Conservation (phyloP, 2,888 invertebrate genomes). For the Chymomyza procnemis region DNA sequence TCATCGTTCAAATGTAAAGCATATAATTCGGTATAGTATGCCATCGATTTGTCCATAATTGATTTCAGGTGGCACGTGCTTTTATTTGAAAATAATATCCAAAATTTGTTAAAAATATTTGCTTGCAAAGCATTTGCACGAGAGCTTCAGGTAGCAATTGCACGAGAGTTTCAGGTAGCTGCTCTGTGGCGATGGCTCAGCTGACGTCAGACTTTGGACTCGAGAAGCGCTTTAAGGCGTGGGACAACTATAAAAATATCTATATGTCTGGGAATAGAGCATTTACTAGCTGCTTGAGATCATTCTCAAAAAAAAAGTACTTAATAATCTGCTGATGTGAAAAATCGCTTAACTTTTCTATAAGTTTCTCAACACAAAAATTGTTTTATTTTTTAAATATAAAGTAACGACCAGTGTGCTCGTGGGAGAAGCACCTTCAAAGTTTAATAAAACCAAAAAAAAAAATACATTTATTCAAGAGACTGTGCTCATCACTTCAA, state of each 20-base stretch:
- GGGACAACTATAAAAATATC: background rate
- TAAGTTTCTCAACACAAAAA: too few relatives aligned
- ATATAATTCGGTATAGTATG: constrained; percentile 6
- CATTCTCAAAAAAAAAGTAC: background rate
- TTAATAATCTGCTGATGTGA: too few relatives aligned
- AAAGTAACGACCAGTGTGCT: too few relatives aligned
- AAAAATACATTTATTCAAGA: too few relatives aligned
- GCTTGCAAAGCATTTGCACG: background rate
- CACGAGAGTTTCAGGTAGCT: too few relatives aligned
- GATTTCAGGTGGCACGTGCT: constrained; percentile 45
- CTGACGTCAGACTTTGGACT: background rate
- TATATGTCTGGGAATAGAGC: too few relatives aligned
- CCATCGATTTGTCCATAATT: constrained; percentile 6
- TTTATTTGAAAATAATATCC: constrained; percentile 25
- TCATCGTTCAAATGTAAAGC: background rate
- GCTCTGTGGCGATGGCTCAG: background rate
- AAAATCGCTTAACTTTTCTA: too few relatives aligned
- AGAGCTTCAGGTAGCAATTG: background rate
- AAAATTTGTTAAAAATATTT: background rate
- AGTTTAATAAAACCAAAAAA: too few relatives aligned
- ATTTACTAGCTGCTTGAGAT: background rate
- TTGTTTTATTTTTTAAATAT: too few relatives aligned
- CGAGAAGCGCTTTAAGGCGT: background rate
- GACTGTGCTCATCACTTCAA: too few relatives aligned
- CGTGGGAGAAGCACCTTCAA: too few relatives aligned